Conservation (phyloP, 2,113 vertebrate genomes). For the Dendrocopos noguchii region DNA sequence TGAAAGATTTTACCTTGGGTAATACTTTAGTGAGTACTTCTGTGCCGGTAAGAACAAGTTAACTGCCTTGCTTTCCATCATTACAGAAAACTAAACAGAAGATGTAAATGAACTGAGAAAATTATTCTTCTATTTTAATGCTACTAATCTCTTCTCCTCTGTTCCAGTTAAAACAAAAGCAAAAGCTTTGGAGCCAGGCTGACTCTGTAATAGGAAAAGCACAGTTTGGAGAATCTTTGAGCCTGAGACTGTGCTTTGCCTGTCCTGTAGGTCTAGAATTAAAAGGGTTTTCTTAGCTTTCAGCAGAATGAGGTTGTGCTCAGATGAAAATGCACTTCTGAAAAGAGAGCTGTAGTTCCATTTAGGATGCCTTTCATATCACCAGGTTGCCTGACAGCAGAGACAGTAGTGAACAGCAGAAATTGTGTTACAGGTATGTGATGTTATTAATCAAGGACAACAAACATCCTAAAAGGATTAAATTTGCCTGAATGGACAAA, state of each 20-base stretch:
- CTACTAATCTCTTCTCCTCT: conserved; percentile 33
- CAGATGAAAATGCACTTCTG: not conserved
- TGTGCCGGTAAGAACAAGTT: not conserved
- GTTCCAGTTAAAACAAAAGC: conserved; percentile 55
- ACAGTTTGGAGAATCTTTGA: not conserved
- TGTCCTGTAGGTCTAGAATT: not conserved
- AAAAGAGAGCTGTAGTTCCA: not conserved
- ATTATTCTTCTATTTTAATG: conserved; percentile 43
- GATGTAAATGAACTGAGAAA: conserved; percentile 51
- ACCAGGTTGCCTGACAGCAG: not conserved
- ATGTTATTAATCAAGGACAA: not conserved
- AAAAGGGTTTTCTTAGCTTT: not conserved
- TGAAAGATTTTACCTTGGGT: conserved; percentile 56
- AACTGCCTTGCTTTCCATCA: not conserved
- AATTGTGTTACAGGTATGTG: not conserved
- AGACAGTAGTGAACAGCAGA: not conserved
- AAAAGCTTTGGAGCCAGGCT: not conserved
- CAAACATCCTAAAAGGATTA: not conserved
- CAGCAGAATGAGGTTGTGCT: not conserved
- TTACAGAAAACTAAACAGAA: conserved; percentile 18
- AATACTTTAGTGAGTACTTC: conserved; percentile 21
- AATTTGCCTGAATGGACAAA: not conserved
- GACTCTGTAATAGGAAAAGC: conserved; percentile 16
- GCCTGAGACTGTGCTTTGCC: not conserved
- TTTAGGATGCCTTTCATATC: not conserved